Base-by-base conservation (phyloP, 2,888 invertebrate genomes). In the Platycheirus rosarum region DNA sequence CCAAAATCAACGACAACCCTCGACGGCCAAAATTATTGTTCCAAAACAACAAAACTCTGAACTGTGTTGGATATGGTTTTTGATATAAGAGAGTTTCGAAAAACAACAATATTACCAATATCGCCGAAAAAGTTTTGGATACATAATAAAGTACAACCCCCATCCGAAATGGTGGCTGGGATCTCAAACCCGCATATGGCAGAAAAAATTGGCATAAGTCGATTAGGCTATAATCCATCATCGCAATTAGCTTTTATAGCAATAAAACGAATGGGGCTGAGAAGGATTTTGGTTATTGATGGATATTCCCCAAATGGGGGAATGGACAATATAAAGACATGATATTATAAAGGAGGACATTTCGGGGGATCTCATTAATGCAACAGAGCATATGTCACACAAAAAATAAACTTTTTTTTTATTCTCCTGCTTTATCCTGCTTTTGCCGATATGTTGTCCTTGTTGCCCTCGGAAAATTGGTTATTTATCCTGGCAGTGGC, bases 161-260 rank as follows among this genome's bases (percentile, higher is more conserved):
- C 9, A 5, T 2, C 2, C 7, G 6, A 5, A 3, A n/a, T n/a
- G n/a, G n/a, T n/a, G n/a, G n/a, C n/a, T n/a, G n/a, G n/a, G n/a
- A n/a, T n/a, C n/a, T n/a, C n/a, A n/a, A n/a, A n/a, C n/a, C n/a
- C n/a, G 35, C 3, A 29, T 11, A 63, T 37, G 14, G 37, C 35
- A 62, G 23, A 62, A 37, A 77, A 77, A 82, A 77, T 49, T 82
- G 68, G 62, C 57, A 71, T 77, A 77, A 82, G 77, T 82, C 82
- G 77, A 77, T 82, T 82, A 82, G 77, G 71, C 77, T 37, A 77
- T 82, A 68, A 82, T 82, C 77, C 82, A 82, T 82, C 82, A 82
- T 77, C 55, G 73, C 82, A 77, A 77, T 80, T 80, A 80, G 77
- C 82, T 68, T 62, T 53, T 44, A 23, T 32, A 71, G 71, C 68